Evolutionary conservation across 1,140 invertebrate species (phyloP), one percentile per base, ranked within the genome.

Genomic region (Samia ricini): DNA sequence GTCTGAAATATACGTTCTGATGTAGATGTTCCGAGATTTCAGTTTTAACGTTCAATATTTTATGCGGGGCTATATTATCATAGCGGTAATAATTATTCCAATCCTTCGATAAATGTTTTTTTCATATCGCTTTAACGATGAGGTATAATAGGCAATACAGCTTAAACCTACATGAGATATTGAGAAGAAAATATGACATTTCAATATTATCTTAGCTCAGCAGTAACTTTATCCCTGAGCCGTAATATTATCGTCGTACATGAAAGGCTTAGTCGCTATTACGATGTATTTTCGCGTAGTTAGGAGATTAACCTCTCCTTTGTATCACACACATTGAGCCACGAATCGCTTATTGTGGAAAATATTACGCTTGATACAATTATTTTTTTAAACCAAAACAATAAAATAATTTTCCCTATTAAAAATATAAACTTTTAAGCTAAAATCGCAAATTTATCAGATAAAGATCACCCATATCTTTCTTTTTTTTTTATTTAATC

Each of bases 161-260:
- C 33, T 12, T 42, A 42, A 42, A 15, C 33, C 4, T 42, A 42
- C 33, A 42, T 15, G n/a, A 42, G 33, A 42, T 42, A 42, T 15
- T 12, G 33, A 42, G 15, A 42, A 8, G 33, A 42, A 42, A 42
- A 42, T 42, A 42, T 42, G 33, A 15, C 12, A 42, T 42, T 42
- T 42, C 15, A 42, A 15, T 15, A 42, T 42, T 42, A 42, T 42
- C 33, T 42, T 42, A 42, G 33, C 33, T 42, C 33, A 42, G 33
- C 33, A 42, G 33, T 42, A 42, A 42, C 12, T n/a, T n/a, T 42
- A 42, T 42, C 33, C 33, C 33, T 42, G 33, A 42, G 33, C 33
- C 33, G 33, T 42, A 42, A 42, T 42, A n/a, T n/a, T n/a, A 42
- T 42, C 33, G 33, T 42, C 33, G 33, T 42, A 42, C 33, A 42